Evolutionary conservation across 2,113 vertebrate species (phyloP), one percentile per base, ranked within the genome.

Genomic region (Dicerorhinus sumatrensis): DNA sequence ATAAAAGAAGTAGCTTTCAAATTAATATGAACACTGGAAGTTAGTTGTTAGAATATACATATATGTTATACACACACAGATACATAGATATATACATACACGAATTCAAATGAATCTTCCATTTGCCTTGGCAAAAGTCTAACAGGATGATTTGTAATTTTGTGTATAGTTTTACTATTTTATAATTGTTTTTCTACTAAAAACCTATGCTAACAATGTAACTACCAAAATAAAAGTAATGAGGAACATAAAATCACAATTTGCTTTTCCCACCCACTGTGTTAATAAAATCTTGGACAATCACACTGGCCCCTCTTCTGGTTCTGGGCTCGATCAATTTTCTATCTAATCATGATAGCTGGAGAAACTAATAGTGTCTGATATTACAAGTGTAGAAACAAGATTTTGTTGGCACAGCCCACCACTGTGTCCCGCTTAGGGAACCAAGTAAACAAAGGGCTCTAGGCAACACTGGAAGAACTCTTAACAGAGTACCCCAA

Each of bases 161-260:
- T 93, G 17, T 96, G 6, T 87, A 6, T 72, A 5, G 8, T 79
- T 72, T 95, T 27, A 5, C 2, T 95, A 31, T 77, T 96, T 65
- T 51, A 39, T 31, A 86, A 77, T 79, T 80, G 83, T 48, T 91
- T 91, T 93, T 93, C 56, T 65, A 67, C 69, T 62, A 60, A 62
- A 93, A 89, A 33, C 9, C 20, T 73, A 42, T 67, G 56, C 7
- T 56, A 65, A 83, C 18, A 6, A 1, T 39, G 12, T 36, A 70
- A 89, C 17, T 31, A 21, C 46, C 46, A 36, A 91, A 93, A 84
- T 48, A 63, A 62, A 60, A 72, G 63, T 3, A 83, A 65, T 5
- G 46, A 75, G 5, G 12, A 56, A 54, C 4, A 8, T 39, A 94
- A 29, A 90, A 84, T 75, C 9, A 36, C 25, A 42, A 1, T 95